These are phyloP conservation scores for Pangasianodon hypophthalmus DNA, from an alignment of 2,113 vertebrate genomes.

Conservation along the genomic window DNA sequence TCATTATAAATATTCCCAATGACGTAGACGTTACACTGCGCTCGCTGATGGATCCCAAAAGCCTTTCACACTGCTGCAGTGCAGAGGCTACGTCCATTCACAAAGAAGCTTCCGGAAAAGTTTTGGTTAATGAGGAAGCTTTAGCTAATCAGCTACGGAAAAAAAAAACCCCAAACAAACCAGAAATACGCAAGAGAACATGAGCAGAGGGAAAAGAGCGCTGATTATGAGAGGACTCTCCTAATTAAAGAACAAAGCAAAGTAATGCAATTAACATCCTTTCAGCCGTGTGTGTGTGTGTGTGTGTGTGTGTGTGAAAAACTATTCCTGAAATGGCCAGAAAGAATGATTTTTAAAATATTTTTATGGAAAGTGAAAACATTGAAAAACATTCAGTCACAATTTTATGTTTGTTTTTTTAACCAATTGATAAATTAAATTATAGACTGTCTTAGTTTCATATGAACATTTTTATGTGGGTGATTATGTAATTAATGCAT, in stretches of 20 bases:
- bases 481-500: no score
- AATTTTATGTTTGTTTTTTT: no score
- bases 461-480: no score
- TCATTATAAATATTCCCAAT: slow-evolving; percentile 50
- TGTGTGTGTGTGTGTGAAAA: not conserved
- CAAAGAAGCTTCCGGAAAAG: not conserved
- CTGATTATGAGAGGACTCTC: slow-evolving; percentile 26
- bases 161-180: not conserved
- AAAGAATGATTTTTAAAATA: not conserved
- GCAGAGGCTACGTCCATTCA: slow-evolving; percentile 5
- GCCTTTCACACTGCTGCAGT: slow-evolving; percentile 36
- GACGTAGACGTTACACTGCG: not conserved
- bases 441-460: no score
- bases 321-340: not conserved
- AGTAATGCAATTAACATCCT: slow-evolving; percentile 24
- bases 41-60: slow-evolving; percentile 9
- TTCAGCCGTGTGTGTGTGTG: not conserved
- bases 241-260: slow-evolving; percentile 46
- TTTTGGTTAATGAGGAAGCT: slow-evolving; percentile 16
- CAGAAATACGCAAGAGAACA: not conserved
- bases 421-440: no score
- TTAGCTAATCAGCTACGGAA: slow-evolving; percentile 13
- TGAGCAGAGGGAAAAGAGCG: not conserved
- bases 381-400: not conserved
- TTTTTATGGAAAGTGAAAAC: not conserved